Evolutionary conservation across 2,797 vertebrate genomes (phyloP).

Genomic region (Gadopsis marmoratus): DNA sequence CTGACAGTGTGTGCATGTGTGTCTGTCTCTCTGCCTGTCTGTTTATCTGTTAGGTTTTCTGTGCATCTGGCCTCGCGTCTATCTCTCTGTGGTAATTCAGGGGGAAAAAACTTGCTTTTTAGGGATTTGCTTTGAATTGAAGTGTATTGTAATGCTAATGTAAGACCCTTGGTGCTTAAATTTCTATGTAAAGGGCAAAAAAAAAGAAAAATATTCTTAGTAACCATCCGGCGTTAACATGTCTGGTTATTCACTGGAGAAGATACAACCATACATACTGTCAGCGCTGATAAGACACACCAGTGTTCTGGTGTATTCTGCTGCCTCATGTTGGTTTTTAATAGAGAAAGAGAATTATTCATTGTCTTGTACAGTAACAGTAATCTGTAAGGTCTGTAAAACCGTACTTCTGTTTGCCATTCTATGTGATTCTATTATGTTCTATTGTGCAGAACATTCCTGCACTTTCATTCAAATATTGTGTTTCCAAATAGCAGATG

Average conservation of each 20-base stretch:
- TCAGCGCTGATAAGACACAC: conserved; percentile 71
- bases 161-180: conserved; percentile 42
- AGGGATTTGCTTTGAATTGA: conserved; percentile 41
- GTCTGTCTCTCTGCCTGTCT: not conserved
- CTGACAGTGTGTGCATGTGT: not conserved
- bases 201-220: not conserved
- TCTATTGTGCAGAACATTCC: conserved; percentile 64
- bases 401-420: conserved; percentile 53
- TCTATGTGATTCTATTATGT: conserved; percentile 65
- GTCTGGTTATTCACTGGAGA: conserved; percentile 40
- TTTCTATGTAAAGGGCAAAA: conserved; percentile 24
- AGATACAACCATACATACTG: conserved; percentile 64
- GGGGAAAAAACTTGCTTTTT: conserved; percentile 25
- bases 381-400: conserved; percentile 70
- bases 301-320: conserved; percentile 44
- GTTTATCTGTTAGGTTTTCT: conserved; percentile 5
- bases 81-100: conserved; percentile 18
- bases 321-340: conserved; percentile 58
- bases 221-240: conserved; percentile 28
- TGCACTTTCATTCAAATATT: conserved; percentile 50
- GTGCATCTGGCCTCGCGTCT: conserved; percentile 1
- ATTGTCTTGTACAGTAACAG: conserved; percentile 68
- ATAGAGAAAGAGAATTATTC: conserved; percentile 65
- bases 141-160: conserved; percentile 64
- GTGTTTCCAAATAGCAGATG: conserved; percentile 66